Base-by-base conservation (phyloP, 1,140 invertebrate species). In the Steinernema khuongi region DNA sequence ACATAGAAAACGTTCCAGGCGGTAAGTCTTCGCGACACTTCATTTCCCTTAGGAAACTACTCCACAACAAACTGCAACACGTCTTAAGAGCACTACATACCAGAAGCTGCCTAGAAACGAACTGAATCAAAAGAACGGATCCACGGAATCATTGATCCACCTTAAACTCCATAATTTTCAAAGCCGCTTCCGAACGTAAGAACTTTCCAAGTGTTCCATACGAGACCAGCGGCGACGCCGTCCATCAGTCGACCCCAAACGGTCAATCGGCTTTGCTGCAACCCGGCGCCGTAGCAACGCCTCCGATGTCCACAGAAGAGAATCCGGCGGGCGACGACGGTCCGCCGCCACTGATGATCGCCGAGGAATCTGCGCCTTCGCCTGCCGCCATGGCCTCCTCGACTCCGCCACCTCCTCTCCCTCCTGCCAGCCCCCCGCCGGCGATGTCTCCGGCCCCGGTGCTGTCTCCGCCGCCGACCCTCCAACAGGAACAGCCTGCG, bases 291-390 rank as follows among this genome's bases (percentile, higher is more conserved):
- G 7, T n/a, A 41, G 7, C 36, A 7, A 41, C 36, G 7, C 36
- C 7, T n/a, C 36, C n/a, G 7, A n/a, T 41, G 7, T 41, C 7
- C 36, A 41, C n/a, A 41, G 7, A n/a, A n/a, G n/a, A n/a, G n/a
- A n/a, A n/a, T n/a, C n/a, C 36, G 36, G 36, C 36, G 36, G n/a
- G 36, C 36, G 50, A 60, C 50, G 50, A 60, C 50, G 50, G 50
- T 17, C 50, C 50, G 4, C 50, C 50, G 50, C 4, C 50, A 2
- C 50, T 60, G 19, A 22, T 60, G 19, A 60, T 60, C 50, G 50
- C 19, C 11, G 50, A 60, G 22, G 50, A 60, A 26, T 17, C 50
- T 60, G 26, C 50, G 4, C 50, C 50, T 11, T 22, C 36, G 36
- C 36, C 36, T 41, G 36, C n/a, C 36, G 36, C 7, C 7, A 41